phyloP scores from a whole-genome alignment of 2,888 invertebrate genomes.

The Linyphia triangularis region DNA sequence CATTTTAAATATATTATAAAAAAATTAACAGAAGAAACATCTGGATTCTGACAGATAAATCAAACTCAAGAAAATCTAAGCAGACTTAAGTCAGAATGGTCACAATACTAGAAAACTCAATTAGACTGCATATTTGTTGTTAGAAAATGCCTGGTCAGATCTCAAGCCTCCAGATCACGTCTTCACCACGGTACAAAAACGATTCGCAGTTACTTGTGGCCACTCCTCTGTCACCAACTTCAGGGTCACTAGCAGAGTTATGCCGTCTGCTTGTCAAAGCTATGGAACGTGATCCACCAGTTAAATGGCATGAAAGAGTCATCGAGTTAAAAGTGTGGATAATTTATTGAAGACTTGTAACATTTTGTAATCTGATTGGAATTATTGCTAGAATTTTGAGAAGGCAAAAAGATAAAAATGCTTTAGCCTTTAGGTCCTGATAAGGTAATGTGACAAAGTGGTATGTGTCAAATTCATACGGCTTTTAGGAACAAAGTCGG shows the following conservation, averaged over 20 bases:
- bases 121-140: neutral
- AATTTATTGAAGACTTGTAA: neutral
- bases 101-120: neutral
- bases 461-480: too few species aligned
- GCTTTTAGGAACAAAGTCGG: too few species aligned
- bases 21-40: too few species aligned
- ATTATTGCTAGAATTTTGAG: neutral
- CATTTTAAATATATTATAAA: too few species aligned
- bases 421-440: neutral
- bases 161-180: neutral
- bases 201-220: neutral
- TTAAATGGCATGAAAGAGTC: neutral
- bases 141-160: neutral
- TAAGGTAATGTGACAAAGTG: too few species aligned
- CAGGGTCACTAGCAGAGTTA: neutral
- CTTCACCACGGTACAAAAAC: neutral
- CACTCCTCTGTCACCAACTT: conserved; percentile 3
- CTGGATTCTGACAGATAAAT: too few species aligned
- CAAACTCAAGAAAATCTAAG: too few species aligned
- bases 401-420: neutral
- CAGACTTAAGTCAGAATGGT: too few species aligned
- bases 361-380: conserved; percentile 3
- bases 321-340: neutral
- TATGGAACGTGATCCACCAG: neutral
- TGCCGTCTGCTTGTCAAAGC: neutral